These are phyloP conservation scores for Nasonia oneida DNA, from an alignment of 2,888 invertebrate species.

Conservation along the genomic window DNA sequence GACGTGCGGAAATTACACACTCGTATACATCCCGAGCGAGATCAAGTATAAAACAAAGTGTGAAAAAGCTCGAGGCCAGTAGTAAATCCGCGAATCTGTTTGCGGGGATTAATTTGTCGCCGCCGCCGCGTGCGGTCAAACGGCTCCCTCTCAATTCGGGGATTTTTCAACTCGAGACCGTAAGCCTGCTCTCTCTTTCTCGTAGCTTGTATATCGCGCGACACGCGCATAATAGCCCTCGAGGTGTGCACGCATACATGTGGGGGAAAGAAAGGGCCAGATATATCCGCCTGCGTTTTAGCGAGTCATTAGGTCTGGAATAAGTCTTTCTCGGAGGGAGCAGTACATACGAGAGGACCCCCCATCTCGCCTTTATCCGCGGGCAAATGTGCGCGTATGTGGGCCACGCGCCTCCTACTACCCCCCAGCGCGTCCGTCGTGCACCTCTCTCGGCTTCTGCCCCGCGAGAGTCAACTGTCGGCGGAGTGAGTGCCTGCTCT, in stretches of 20 bases:
- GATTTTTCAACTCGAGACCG: conserved; percentile 53
- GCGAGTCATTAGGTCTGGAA: conserved; percentile 59
- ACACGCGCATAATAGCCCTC: conserved; percentile 21
- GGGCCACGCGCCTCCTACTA: conserved; percentile 37
- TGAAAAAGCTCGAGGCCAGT: conserved; percentile 40
- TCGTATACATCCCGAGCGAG: too few relatives aligned
- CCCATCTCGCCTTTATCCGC: conserved; percentile 77
- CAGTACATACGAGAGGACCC: conserved; percentile 69
- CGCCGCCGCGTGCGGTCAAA: conserved; percentile 73
- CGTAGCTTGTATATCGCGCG: not conserved
- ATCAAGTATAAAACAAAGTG: too few relatives aligned
- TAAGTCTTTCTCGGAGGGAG: not conserved
- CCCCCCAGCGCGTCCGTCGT: not conserved
- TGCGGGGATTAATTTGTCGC: conserved; percentile 70
- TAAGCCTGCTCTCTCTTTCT: not conserved
- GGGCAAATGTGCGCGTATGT: conserved; percentile 66
- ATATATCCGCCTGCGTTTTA: conserved; percentile 46
- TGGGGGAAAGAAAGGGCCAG: conserved; percentile 30
- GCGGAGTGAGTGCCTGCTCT: not conserved
- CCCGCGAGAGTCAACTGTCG: conserved; percentile 2
- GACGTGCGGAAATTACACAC: conserved; percentile 62
- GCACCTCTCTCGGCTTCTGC: conserved; percentile 26
- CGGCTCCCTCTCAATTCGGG: conserved; percentile 64
- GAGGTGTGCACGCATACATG: not conserved
- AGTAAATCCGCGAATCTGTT: conserved; percentile 77